Evolutionary conservation across 1,140 invertebrate species (phyloP), one percentile per base, ranked within the genome.

Genomic region (Camponotus floridanus): DNA sequence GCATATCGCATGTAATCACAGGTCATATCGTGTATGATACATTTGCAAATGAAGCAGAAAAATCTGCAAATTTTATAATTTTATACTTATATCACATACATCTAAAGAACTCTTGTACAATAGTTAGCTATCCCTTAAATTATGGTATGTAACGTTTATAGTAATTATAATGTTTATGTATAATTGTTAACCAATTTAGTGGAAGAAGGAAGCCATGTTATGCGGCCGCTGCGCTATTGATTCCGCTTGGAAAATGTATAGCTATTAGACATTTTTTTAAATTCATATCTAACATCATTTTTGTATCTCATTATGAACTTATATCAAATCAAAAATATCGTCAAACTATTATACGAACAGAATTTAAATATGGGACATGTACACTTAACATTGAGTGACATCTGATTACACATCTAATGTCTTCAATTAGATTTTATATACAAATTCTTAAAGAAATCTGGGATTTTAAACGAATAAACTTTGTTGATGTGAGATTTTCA

Each of bases 11-110:
- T 57, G 61, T 67, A 21, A 76, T 87, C 80, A 87, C 76, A 89
- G 39, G 42, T 84, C 55, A 1, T 59, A n/a, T 65, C 42, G 48
- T 31, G 8, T 11, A 21, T 39, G 76, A 79, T 36, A 57, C 9
- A 57, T 39, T 21, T 21, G 33, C 36, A 31, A 80, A 57, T 39
- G 80, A 86, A 84, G 74, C 84, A 88, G 74, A 90, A 84, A 78
- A 90, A 76, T 57, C 62, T 5, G 59, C 86, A 65, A 85, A 90
- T 65, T 76, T 18, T 26, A 71, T 62, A 78, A 64, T 21, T 90
- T 76, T 87, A 88, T 87, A 88, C 87, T 90, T 86, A 31, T 90
- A 88, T 88, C 88, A 83, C 90, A 85, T 91, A 88, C 83, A 90
- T 86, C 81, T 87, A 91, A 51, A 51, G 74, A 90, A 89, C 74